A percentile compares a stretch with the other conserved stretches of the same genome.
phyloP scores from a whole-genome alignment of 2,888 invertebrate species.

The Drosophila testacea region DNA sequence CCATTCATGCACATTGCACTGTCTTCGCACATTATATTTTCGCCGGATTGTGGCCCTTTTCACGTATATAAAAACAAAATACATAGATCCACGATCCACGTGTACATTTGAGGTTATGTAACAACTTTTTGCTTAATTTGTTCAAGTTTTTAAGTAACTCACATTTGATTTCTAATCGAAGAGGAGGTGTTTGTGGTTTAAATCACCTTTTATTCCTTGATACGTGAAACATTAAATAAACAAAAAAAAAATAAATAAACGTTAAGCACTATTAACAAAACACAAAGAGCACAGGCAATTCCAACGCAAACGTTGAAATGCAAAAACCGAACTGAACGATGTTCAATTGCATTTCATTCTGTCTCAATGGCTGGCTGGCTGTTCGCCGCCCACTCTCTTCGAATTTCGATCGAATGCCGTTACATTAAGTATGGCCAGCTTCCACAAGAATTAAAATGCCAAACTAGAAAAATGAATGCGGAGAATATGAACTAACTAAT shows the following conservation, averaged over 20 bases:
- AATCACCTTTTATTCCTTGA: slow-evolving; percentile 28
- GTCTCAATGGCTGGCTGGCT: not conserved
- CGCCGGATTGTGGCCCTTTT: slow-evolving; percentile 37
- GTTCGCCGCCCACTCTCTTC: slow-evolving; percentile 8
- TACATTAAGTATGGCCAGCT: slow-evolving; percentile 34
- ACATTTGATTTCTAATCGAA: slow-evolving; percentile 47
- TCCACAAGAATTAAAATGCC: not conserved
- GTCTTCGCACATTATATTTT: slow-evolving; percentile 50
- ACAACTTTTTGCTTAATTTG: no score
- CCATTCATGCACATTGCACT: slow-evolving; percentile 36
- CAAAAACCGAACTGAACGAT: slow-evolving; percentile 65
- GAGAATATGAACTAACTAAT: no score
- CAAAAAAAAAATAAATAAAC: slow-evolving; percentile 7
- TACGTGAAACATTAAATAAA: slow-evolving; percentile 30
- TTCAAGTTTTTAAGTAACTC: slow-evolving; percentile 13
- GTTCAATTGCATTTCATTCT: slow-evolving; percentile 13
- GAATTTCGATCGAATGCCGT: slow-evolving; percentile 43
- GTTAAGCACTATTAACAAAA: slow-evolving; percentile 25
- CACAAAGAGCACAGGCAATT: slow-evolving; percentile 14
- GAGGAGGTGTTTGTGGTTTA: slow-evolving; percentile 20
- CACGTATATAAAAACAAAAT: not conserved
- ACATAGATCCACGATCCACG: slow-evolving; percentile 29
- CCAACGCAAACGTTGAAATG: slow-evolving; percentile 36
- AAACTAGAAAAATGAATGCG: not conserved
- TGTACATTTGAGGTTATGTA: slow-evolving; percentile 59